Percentiles rank a stretch among this genome's conserved stretches.
phyloP scores from a whole-genome alignment of 2,888 invertebrate species.

The Sarcophaga variegata region DNA sequence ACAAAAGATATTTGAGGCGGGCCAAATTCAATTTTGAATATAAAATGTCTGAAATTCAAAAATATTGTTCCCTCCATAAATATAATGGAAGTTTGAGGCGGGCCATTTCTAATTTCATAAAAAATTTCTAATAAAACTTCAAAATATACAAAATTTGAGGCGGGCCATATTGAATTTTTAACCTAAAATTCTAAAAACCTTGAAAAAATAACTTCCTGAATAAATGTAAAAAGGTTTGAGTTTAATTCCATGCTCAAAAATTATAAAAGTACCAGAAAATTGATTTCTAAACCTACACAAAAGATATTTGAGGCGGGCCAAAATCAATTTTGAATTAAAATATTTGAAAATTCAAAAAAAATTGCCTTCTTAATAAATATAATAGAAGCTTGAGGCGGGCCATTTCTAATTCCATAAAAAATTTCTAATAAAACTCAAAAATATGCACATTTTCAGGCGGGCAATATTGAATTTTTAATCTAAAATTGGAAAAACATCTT shows the following conservation, averaged over 20 bases:
- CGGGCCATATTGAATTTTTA: too few species aligned
- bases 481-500: too few species aligned
- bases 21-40: not conserved
- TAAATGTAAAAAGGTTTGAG: not conserved
- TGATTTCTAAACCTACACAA: not conserved
- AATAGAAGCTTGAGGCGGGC: not conserved
- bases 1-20: not conserved
- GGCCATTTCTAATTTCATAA: not conserved
- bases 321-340: not conserved
- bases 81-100: not conserved
- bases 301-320: not conserved
- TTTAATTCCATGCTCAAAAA: not conserved
- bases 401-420: not conserved
- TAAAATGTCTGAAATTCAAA: not conserved
- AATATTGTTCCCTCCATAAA: not conserved
- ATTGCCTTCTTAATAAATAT: not conserved
- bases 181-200: too few species aligned
- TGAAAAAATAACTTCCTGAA: too few species aligned
- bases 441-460: conserved; percentile 18
- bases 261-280: not conserved
- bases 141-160: too few species aligned
- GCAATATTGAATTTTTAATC: not conserved
- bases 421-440: not conserved
- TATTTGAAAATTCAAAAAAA: not conserved
- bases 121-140: too few species aligned